phyloP scores from a whole-genome alignment of 2,113 vertebrate genomes.

The Chauna torquata region DNA sequence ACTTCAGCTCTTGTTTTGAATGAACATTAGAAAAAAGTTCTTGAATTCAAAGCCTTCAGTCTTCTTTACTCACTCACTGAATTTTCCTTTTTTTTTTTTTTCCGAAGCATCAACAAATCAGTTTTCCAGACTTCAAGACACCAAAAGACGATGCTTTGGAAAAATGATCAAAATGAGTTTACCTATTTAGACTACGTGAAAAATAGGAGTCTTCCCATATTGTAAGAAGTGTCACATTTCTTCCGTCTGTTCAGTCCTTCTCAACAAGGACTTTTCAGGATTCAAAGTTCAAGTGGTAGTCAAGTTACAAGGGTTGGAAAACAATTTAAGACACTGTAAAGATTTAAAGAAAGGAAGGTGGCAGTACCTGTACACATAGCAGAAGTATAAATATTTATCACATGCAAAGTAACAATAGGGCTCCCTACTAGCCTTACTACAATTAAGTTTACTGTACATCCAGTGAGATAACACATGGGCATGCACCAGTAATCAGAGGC shows the following conservation, averaged over 20 bases:
- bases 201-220: not conserved
- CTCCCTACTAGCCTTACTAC: not conserved
- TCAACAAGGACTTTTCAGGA: not conserved
- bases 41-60: not conserved
- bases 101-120: not conserved
- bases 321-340: not conserved
- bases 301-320: not conserved
- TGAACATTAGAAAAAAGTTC: not conserved
- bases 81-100: not conserved
- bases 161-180: not conserved
- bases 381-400: not conserved
- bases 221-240: not conserved
- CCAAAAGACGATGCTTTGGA: not conserved
- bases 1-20: not conserved
- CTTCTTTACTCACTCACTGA: not conserved
- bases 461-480: rapidly evolving
- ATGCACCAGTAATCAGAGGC: not conserved
- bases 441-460: not conserved
- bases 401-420: not conserved
- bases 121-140: not conserved
- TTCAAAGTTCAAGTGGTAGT: not conserved
- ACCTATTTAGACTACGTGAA: not conserved
- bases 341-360: not conserved
- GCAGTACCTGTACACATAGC: not conserved
- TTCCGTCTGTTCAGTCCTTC: not conserved